These are phyloP conservation scores for Centropus unirufus DNA, from an alignment of 2,113 vertebrate genomes.

Conservation along the genomic window DNA sequence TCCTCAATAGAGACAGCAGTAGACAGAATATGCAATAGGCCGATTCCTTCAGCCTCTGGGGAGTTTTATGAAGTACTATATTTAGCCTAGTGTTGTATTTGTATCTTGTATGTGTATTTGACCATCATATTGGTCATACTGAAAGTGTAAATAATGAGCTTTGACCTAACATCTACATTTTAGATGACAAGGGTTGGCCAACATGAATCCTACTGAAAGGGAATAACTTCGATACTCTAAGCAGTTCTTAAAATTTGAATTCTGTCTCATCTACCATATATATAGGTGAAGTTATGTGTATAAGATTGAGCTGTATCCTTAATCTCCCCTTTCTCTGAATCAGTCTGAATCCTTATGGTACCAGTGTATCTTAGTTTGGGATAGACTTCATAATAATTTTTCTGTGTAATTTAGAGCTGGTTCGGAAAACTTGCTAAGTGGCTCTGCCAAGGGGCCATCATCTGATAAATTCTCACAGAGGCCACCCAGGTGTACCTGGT, in stretches of 20 bases:
- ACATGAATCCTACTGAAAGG: neutral
- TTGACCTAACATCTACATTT: neutral
- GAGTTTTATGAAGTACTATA: neutral
- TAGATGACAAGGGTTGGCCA: neutral
- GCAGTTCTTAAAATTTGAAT: neutral
- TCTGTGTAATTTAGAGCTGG: neutral
- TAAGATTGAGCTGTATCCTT: neutral
- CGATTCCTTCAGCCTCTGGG: neutral
- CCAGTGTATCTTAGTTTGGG: neutral
- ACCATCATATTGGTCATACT: neutral
- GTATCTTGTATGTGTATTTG: neutral
- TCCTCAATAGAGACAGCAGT: neutral
- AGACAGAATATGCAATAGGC: neutral
- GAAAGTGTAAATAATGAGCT: neutral
- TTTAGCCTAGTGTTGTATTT: neutral
- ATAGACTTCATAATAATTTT: neutral
- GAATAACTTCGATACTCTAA: neutral
- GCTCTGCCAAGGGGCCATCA: too few relatives aligned
- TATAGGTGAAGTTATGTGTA: neutral
- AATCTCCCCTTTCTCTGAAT: neutral
- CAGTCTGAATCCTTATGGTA: neutral
- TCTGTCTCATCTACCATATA: neutral
- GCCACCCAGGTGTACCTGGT: neutral
- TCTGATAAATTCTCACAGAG: too few relatives aligned
- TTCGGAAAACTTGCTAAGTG: neutral